Conservation (phyloP, 2,797 vertebrate species). For the Neoniphon sammara region DNA sequence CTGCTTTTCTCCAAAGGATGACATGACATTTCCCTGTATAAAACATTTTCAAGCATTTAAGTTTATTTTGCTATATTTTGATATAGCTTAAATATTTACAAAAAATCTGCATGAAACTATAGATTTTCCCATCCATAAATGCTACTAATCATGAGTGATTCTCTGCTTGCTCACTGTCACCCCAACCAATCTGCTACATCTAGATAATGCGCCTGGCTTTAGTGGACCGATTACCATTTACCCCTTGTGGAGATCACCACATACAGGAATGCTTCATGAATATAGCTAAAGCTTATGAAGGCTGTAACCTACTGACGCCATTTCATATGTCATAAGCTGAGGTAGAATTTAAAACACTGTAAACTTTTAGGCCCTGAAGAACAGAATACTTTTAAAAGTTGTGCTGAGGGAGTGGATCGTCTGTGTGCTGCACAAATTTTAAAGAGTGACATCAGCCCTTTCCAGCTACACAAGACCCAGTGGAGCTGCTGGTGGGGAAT, state of each 20-base stretch:
- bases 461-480: constrained; percentile 2
- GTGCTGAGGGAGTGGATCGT: constrained; percentile 19
- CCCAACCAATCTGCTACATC: not conserved
- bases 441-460: constrained; percentile 25
- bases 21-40: not conserved
- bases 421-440: constrained; percentile 27
- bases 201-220: not conserved
- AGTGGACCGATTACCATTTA: not conserved
- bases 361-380: constrained; percentile 37
- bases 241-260: not conserved
- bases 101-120: not conserved
- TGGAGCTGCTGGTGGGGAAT: constrained; percentile 3
- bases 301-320: not conserved
- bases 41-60: not conserved
- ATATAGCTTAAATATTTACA: not conserved
- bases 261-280: not conserved
- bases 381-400: constrained; percentile 18
- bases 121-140: not conserved
- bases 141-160: not conserved
- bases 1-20: constrained; percentile 1
- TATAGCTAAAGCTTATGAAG: not conserved
- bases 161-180: not conserved
- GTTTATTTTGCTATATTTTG: constrained; percentile 20
- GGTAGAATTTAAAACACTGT: constrained; percentile 55
- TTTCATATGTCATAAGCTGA: constrained; percentile 27